Evolutionary conservation across 1,140 invertebrate species (phyloP).

Genomic region (Drosophila seguyi): DNA sequence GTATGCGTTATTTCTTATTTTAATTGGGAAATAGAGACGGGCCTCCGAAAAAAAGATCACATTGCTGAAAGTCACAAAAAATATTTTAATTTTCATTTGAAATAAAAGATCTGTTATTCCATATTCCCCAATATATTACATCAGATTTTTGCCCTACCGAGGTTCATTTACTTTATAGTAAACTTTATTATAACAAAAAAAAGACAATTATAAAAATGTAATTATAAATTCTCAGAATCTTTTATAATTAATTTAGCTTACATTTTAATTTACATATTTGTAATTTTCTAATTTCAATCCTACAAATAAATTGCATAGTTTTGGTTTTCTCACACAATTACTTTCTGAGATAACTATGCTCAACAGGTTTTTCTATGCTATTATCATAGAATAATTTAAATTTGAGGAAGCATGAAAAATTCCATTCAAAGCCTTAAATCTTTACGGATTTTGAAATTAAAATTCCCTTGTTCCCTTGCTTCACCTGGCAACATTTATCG

Average conservation of each 20-base stretch:
- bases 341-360: neutral
- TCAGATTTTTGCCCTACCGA: neutral
- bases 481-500: conserved; percentile 25
- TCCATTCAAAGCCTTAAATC: neutral
- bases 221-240: neutral
- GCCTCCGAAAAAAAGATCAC: neutral
- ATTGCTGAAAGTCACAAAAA: neutral
- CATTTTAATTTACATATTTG: neutral
- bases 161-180: neutral
- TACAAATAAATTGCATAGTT: neutral
- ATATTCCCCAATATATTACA: neutral
- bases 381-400: too few species aligned
- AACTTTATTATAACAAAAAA: neutral
- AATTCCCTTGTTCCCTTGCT: neutral
- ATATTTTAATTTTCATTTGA: neutral
- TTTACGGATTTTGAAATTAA: too few species aligned
- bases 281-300: neutral
- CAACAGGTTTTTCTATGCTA: neutral
- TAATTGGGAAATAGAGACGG: neutral
- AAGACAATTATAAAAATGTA: neutral
- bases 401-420: neutral
- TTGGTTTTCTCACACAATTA: neutral
- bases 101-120: neutral
- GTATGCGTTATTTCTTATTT: too few species aligned
- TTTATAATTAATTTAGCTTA: neutral